These are phyloP conservation scores for Pentamera pediparva DNA, from an alignment of 53 echinoderm and acorn worm genomes.

Conservation along the genomic window DNA sequence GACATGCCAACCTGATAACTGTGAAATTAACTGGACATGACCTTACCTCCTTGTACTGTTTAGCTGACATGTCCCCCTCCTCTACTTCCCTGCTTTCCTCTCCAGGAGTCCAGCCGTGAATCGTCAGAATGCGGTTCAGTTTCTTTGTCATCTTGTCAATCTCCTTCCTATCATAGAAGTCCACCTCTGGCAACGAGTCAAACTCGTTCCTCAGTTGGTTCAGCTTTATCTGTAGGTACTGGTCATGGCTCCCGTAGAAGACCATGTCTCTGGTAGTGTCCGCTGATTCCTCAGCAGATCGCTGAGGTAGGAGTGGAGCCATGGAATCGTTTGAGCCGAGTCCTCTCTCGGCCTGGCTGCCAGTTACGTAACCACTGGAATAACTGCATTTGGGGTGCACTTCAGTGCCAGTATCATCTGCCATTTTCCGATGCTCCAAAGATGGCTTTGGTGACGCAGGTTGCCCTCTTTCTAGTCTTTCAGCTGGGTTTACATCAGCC, in stretches of 20 bases:
- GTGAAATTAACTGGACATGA: neutral
- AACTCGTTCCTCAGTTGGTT: constrained; percentile 25
- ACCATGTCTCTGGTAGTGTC: neutral
- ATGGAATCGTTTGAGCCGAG: neutral
- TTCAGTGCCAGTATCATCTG: no score
- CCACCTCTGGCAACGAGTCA: constrained; percentile 7
- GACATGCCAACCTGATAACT: neutral
- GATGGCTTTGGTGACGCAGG: no score
- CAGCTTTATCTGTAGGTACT: constrained; percentile 55
- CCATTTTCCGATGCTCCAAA: no score
- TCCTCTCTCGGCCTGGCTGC: neutral
- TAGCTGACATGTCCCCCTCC: neutral
- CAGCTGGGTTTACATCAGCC: no score
- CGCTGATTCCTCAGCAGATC: neutral
- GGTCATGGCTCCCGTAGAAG: constrained; percentile 38
- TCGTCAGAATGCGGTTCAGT: neutral
- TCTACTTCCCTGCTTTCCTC: neutral
- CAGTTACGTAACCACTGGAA: neutral
- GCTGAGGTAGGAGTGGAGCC: neutral
- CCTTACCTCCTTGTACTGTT: constrained; percentile 22
- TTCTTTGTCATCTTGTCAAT: neutral
- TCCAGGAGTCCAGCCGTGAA: constrained; percentile 14
- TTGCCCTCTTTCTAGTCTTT: no score
- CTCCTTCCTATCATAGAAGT: neutral
- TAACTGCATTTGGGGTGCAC: no score